Evolutionary conservation across 2,888 invertebrate genomes (phyloP), one percentile per base, ranked within the genome.

Genomic region (Carabus problematicus): DNA sequence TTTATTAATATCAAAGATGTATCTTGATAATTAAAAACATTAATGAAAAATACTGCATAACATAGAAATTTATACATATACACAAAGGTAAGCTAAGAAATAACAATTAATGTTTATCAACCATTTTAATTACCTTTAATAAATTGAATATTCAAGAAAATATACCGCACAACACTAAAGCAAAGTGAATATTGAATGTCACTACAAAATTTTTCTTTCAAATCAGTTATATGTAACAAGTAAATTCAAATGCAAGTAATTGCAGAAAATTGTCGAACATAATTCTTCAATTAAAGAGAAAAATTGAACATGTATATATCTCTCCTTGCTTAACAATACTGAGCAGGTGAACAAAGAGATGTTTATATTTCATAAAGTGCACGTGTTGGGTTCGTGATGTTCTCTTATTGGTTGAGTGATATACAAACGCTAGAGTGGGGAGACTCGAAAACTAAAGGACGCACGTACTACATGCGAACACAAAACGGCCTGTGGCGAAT

Each of bases 281-380:
- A 47, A 7, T 47, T 47, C 7, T 7, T 16, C 47, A 6, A 47
- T 14, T 47, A 47, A 47, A 47, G 12, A 8, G 11, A 47, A 47
- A 3, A 47, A 47, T 47, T 47, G 16, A 47, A n/a, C 19, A 14
- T 12, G 9, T 52, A n/a, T 52, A 14, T 52, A 52, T 52, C 7
- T 45, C 3, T 45, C 3, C 56, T 56, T n/a, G 18, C 43, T 12
- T 42, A 41, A 43, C 42, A 56, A 47, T 66, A 49, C 45, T 45
- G 56, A 14, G 7, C 18, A 58, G 43, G 40, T 66, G 47, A 18
- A 66, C 58, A 66, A 66, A 66, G 63, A 52, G 39, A 64, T 66
- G 59, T 67, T 67, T 60, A 67, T 49, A 67, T 59, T 67, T 66
- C 58, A 12, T 19, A 64, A 64, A 11, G 8, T 42, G 40, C 67